phyloP scores from a whole-genome alignment of 1,140 invertebrate species.

The Drosophila arizonae region DNA sequence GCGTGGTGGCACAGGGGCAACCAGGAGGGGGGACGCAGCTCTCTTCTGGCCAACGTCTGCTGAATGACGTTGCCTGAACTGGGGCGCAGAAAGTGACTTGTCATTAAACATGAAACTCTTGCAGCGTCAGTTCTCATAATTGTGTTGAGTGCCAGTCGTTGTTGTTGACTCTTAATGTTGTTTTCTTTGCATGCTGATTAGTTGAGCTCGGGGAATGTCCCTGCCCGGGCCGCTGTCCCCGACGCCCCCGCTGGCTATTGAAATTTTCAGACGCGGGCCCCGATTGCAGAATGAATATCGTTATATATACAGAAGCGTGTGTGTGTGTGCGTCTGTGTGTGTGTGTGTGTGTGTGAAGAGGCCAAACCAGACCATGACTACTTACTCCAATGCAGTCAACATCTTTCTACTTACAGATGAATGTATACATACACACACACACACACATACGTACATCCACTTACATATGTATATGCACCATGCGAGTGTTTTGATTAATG shows the following conservation, averaged over 20 bases:
- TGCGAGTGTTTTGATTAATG: constrained; percentile 79
- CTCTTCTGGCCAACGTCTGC: constrained; percentile 1
- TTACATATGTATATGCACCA: constrained; percentile 32
- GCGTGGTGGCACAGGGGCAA: background rate
- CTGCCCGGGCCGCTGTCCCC: constrained; percentile 1
- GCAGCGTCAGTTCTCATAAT: constrained; percentile 80
- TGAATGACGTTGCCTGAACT: constrained; percentile 73
- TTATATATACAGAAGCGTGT: constrained; percentile 49
- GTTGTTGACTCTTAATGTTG: constrained; percentile 81
- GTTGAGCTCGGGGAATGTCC: constrained; percentile 73
- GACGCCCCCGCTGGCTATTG: constrained; percentile 11
- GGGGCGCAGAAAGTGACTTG: constrained; percentile 80
- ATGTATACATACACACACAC: constrained; percentile 17
- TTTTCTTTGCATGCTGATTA: constrained; percentile 81
- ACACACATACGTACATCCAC: constrained; percentile 44
- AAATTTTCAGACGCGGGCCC: constrained; percentile 29
- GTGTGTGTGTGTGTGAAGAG: constrained; percentile 33
- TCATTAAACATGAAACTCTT: constrained; percentile 80
- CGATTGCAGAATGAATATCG: constrained; percentile 74
- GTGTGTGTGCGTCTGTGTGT: constrained; percentile 5
- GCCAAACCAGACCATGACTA: constrained; percentile 44
- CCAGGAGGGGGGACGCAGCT: background rate
- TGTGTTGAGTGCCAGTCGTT: constrained; percentile 78
- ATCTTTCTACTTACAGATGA: constrained; percentile 33
- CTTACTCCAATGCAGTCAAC: constrained; percentile 38